Evolutionary conservation across 2,113 vertebrate species (phyloP).

Genomic region (Orthonyx spaldingii): DNA sequence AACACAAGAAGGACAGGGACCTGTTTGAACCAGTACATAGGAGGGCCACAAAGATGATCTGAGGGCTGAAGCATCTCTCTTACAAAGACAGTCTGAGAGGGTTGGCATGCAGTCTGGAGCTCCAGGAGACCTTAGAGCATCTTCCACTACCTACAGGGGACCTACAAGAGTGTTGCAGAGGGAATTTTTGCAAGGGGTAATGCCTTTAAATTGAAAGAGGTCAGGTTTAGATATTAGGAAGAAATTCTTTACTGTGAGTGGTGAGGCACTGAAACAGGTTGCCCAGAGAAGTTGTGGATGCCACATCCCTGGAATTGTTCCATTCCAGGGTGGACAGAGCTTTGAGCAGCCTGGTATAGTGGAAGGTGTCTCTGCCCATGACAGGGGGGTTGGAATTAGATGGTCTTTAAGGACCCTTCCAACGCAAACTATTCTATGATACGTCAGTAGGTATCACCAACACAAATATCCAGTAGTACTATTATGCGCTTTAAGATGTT

Average conservation of each 20-base stretch:
- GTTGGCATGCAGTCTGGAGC: not conserved
- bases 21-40: not conserved
- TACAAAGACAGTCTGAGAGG: not conserved
- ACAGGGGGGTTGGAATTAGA: not conserved
- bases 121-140: not conserved
- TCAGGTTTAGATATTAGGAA: not conserved
- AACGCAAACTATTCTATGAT: not conserved
- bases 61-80: not conserved
- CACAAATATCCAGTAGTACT: not conserved
- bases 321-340: not conserved
- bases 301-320: not conserved
- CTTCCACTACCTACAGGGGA: not conserved
- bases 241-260: not conserved
- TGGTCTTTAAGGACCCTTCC: not conserved
- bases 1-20: rapidly evolving
- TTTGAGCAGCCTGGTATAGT: not conserved
- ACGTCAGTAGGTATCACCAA: not conserved
- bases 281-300: not conserved
- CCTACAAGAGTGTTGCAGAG: not conserved
- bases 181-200: not conserved
- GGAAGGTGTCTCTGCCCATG: not conserved
- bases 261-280: not conserved
- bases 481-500: not conserved
- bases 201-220: not conserved
- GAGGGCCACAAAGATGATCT: not conserved